phyloP scores from a whole-genome alignment of 1,140 invertebrate genomes.

The Lepidotrigona ventralis region DNA sequence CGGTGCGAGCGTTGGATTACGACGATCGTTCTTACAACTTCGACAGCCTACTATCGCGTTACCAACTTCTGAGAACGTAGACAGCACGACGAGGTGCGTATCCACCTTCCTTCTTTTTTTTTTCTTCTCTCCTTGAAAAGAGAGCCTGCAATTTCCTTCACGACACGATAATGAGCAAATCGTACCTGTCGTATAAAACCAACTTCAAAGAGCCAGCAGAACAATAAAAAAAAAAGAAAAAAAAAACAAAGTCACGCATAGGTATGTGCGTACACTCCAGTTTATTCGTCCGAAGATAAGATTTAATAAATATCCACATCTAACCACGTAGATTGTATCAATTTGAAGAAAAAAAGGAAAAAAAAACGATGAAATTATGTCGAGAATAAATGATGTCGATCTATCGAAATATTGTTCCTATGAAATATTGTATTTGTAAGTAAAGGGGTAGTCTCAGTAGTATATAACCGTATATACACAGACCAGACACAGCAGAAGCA shows the following conservation, averaged over 20 bases:
- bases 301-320: neutral
- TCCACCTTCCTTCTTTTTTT: neutral
- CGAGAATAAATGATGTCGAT: neutral
- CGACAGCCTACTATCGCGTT: constrained; percentile 38
- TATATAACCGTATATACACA: neutral
- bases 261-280: neutral
- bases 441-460: neutral
- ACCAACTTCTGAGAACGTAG: constrained; percentile 29
- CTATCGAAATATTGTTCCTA: neutral
- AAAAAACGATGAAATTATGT: neutral
- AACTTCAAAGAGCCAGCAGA: neutral
- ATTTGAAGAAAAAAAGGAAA: neutral
- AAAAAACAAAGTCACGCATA: neutral
- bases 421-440: neutral
- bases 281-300: neutral
- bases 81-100: neutral
- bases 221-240: neutral
- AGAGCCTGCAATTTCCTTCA: neutral
- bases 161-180: neutral
- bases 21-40: constrained; percentile 38
- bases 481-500: neutral
- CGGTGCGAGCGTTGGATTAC: constrained; percentile 37
- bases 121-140: constrained; percentile 3
- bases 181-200: neutral
- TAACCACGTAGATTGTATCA: neutral